Evolutionary conservation across 2,888 invertebrate species (phyloP).

Genomic region (Dasypolia templi): DNA sequence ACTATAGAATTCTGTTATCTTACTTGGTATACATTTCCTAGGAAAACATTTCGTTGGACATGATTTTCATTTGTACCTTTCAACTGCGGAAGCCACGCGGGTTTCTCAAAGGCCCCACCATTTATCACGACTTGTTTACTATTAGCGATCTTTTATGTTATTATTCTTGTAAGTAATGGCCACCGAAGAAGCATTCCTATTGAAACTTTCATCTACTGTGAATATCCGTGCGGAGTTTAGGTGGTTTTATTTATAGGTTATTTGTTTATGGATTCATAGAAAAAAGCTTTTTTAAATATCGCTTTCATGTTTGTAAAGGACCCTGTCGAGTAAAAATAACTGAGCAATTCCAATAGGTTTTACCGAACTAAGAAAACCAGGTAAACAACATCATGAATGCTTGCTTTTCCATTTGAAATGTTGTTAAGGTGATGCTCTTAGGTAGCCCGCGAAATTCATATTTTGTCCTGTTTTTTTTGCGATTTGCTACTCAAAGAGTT

Average conservation of each 20-base stretch:
- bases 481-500: not conserved
- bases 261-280: not conserved
- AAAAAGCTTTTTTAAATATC: not conserved
- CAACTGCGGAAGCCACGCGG: constrained; percentile 15
- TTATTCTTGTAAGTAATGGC: constrained; percentile 37
- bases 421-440: not conserved
- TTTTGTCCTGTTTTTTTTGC: not conserved
- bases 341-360: not conserved
- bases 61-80: constrained; percentile 27
- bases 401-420: not conserved
- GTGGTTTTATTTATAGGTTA: not conserved
- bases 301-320: not conserved
- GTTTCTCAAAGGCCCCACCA: constrained; percentile 28
- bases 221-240: not conserved
- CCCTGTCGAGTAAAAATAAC: not conserved
- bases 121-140: constrained; percentile 48
- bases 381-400: not conserved
- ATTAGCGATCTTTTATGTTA: constrained; percentile 45
- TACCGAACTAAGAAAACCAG: too few species aligned
- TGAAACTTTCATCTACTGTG: constrained; percentile 3
- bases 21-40: not conserved
- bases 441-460: not conserved
- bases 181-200: constrained; percentile 20
- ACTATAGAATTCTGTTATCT: constrained; percentile 7
- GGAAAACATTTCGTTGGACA: constrained; percentile 5